Evolutionary conservation across 2,113 vertebrate species (phyloP), one percentile per base, ranked within the genome.

Genomic region (Ascaphus truei): DNA sequence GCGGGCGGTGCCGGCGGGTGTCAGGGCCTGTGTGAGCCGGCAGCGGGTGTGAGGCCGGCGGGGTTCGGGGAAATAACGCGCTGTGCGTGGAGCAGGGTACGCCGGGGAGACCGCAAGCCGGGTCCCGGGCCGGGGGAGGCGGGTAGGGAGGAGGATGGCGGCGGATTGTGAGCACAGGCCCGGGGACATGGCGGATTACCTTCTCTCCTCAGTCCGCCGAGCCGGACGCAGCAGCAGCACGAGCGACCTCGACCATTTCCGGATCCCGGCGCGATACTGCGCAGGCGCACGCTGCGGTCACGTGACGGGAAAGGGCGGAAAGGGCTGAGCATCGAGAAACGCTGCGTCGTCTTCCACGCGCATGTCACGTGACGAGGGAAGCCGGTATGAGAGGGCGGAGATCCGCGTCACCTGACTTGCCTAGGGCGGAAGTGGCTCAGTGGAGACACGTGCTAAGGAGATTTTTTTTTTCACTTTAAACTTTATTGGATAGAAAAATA

Each of bases 151-250:
- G 34, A 30, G 63, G 80, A 79, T 79, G 78, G 58, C 67, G 73
- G 63, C 26, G 58, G 69, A 65, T 41, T 58, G 8, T 9, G 30
- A 74, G 65, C 60, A 60, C 66, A 74, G 68, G 68, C 77, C 76
- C 73, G 51, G 12, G 7, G 18, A 22, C 18, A 39, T 26, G 57
- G 29, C 59, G 77, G 91, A 88, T 88, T 87, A 90, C 86, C 84
- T 83, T 82, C 84, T 93, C 91, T 93, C 92, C 92, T 91, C 86
- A 92, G 93, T 94, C 92, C 92, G 93, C 88, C 82, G 80, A 92
- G 89, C 92, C 92, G 92, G 92, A 94, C 92, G 91, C 90, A 92
- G 85, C 86, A 86, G 89, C 84, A 91, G 83, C 85, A 81, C 79
- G 82, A 83, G 82, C 81, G 78, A 84, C 79, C 84, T 83, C 81